phyloP scores from a whole-genome alignment of 2,797 vertebrate species.

The Mormyrus hasselquistii region DNA sequence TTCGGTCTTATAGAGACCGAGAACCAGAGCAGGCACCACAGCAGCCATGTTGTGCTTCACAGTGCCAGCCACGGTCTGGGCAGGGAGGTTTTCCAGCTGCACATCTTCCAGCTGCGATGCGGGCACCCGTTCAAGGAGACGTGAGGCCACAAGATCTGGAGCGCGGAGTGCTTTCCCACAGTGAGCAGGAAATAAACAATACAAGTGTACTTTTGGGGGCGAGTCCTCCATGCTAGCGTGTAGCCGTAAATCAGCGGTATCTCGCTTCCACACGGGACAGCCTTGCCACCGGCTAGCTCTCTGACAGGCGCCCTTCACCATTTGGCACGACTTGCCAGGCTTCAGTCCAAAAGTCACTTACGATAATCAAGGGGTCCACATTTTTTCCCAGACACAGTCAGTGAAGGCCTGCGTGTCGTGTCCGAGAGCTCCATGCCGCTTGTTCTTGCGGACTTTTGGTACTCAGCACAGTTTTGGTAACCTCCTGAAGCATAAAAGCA shows the following conservation, averaged over 20 bases:
- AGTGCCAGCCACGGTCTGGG: neutral
- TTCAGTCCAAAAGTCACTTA: neutral
- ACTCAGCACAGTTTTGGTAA: neutral
- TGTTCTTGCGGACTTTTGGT: neutral
- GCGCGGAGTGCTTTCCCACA: neutral
- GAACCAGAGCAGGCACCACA: neutral
- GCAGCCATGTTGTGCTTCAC: neutral
- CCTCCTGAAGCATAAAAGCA: neutral
- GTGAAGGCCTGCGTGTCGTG: neutral
- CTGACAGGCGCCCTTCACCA: neutral
- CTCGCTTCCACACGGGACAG: neutral
- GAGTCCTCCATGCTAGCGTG: neutral
- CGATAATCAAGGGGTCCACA: neutral
- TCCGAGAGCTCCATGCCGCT: neutral
- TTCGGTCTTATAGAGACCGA: neutral
- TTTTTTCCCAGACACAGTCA: conserved; percentile 3
- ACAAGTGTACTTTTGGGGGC: neutral
- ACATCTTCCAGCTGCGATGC: neutral
- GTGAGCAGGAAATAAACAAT: conserved; percentile 5
- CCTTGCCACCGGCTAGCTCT: neutral
- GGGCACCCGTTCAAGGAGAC: neutral
- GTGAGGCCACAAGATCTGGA: neutral
- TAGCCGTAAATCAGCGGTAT: neutral
- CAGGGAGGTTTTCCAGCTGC: neutral
- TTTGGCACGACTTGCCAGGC: neutral